Evolutionary conservation across 2,888 invertebrate genomes (phyloP), one percentile per base, ranked within the genome.

Genomic region (Camponotus fellah): DNA sequence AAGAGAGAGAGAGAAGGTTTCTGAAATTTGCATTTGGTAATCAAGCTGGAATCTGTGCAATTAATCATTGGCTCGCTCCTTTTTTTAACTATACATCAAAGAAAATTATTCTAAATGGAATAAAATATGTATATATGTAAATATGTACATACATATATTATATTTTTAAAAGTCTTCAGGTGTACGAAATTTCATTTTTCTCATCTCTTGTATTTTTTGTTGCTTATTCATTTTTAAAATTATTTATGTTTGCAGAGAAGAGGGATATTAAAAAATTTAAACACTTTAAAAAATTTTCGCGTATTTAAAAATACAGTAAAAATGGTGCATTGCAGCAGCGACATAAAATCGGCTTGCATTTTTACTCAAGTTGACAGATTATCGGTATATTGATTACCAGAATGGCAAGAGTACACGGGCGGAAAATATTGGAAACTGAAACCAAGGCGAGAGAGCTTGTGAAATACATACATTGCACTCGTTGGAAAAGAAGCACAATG

Each of bases 11-110:
- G 14, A 46, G 12, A 37, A 72, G 62, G 60, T 72, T 80, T 26
- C 46, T 37, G 60, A 80, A 80, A 80, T 80, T 72, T 72, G 79
- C 79, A 80, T n/a, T n/a, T 72, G 60, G 60, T 72, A 80, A 80
- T 80, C 46, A 79, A 79, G 60, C 34, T 60, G 37, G n/a, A 21
- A n/a, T 40, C 14, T 56, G 56, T n/a, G 26, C 40, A 21, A 43
- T 71, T 72, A 60, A 49, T 17, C 21, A 56, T 56, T n/a, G 34
- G 34, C 32, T 26, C 56, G 32, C 69, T 46, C 34, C 8, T 71
- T 32, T 21, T 68, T 72, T 79, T 17, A 46, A 12, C 60, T 21
- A 14, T 43, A 43, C 34, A 1, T 21, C 14, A n/a, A 68, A 21
- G 34, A 34, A 10, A 21, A 69, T 65, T 21, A 21, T 65, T 65